phyloP scores from a whole-genome alignment of 2,797 vertebrate species.

The Gallinago solitaria region DNA sequence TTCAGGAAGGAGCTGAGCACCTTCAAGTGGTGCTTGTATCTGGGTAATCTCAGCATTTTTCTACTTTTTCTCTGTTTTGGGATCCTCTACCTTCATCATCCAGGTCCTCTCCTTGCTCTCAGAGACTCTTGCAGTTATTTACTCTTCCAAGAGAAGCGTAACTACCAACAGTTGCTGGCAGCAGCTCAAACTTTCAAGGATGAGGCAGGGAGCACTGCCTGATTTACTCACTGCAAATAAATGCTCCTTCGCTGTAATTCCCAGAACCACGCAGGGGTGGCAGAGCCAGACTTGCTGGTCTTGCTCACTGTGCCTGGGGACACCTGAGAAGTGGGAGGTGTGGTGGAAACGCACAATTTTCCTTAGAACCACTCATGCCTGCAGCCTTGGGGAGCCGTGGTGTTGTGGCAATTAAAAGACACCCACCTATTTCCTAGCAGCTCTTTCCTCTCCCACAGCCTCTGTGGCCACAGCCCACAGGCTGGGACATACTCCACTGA shows the following conservation, averaged over 20 bases:
- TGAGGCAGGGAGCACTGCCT: rapidly evolving
- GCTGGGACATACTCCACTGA: not conserved
- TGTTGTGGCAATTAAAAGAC: not conserved
- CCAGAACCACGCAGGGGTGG: not conserved
- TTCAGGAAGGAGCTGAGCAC: not conserved
- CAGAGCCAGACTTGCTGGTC: not conserved
- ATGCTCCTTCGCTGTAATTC: not conserved
- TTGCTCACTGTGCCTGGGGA: not conserved
- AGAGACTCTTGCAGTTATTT: not conserved
- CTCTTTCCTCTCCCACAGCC: not conserved
- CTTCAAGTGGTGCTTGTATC: not conserved
- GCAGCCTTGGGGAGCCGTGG: not conserved
- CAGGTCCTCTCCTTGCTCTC: not conserved
- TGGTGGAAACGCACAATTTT: rapidly evolving
- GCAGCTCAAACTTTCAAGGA: not conserved
- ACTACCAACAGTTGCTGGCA: not conserved
- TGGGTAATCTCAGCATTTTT: not conserved
- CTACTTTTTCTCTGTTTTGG: not conserved
- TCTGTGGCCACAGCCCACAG: not conserved
- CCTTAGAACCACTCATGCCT: not conserved
- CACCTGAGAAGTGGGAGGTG: not conserved
- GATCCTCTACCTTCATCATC: not conserved
- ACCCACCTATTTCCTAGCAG: not conserved
- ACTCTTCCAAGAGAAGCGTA: not conserved
- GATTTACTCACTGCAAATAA: not conserved